Evolutionary conservation across 2,113 vertebrate genomes (phyloP), one percentile per base, ranked within the genome.

Genomic region (Paradoxurus hermaphroditus): DNA sequence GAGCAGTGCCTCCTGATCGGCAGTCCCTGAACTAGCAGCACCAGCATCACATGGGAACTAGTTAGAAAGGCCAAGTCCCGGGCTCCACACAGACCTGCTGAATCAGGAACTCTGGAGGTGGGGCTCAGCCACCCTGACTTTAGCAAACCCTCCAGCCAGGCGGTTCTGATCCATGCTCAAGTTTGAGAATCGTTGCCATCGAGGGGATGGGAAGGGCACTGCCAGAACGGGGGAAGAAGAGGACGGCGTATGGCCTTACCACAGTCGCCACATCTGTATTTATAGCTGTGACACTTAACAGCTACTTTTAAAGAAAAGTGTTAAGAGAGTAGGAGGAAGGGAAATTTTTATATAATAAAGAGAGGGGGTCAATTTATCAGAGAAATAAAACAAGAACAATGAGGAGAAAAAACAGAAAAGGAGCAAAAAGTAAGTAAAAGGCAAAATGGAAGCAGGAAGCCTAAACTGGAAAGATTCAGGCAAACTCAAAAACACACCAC

Each of bases 221-320:
- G 18, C 49, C 49, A 27, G 49, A 88, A 75, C 1, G 0, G 9
- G 7, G 18, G 3, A 9, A 34, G 7, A 12, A 31, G 41, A 46
- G 7, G 9, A 13, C 4, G 31, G 19, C 29, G 2, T 18, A 7
- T 0, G 0, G 1, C 36, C 21, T 59, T 19, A 59, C 19, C 5
- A 39, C 27, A 16, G 34, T 49, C 78, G 36, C 4, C 67, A 23
- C 31, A 25, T 31, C 46, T 39, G 31, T 68, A 39, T 75, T 67
- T 59, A 75, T 3, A 41, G 39, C 46, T 78, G 36, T 87, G 39
- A 67, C 27, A 23, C 9, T 29, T 39, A 62, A 78, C 83, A 6
- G 0, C 49, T 77, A 39, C 34, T 46, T 46, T 77, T 77, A 31
- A 36, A n/a, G n/a, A 59, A 36, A 63, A 79, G 36, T 25, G 6